Evolutionary conservation across 2,888 invertebrate genomes (phyloP).

Genomic region (Calameuta filiformis): DNA sequence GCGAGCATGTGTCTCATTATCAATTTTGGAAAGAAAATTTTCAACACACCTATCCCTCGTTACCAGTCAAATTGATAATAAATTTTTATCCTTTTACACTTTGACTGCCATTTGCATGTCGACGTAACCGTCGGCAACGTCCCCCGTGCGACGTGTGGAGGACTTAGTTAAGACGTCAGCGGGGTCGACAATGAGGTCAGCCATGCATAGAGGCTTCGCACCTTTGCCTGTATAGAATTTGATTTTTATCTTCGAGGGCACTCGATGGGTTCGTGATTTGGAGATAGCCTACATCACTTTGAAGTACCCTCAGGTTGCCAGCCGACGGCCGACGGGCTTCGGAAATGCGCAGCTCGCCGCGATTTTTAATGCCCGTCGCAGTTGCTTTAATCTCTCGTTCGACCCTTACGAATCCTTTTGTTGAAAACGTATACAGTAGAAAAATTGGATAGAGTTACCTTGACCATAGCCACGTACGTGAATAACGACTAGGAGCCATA

Average conservation of each 20-base stretch:
- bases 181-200: constrained; percentile 59
- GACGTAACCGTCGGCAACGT: not conserved
- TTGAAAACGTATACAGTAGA: not conserved
- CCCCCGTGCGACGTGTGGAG: constrained; percentile 24
- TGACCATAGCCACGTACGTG: not conserved
- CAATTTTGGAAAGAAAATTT: too few species aligned
- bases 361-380: constrained; percentile 15
- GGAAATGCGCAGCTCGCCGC: constrained; percentile 20
- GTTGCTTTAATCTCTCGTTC: not conserved
- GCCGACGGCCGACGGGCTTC: constrained; percentile 42
- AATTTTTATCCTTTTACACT: too few species aligned
- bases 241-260: constrained; percentile 65
- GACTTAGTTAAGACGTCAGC: constrained; percentile 63
- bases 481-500: not conserved
- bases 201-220: constrained; percentile 64
- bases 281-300: constrained; percentile 55
- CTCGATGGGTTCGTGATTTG: constrained; percentile 62
- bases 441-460: not conserved
- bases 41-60: accelerated
- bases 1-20: too few species aligned
- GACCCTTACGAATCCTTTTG: not conserved
- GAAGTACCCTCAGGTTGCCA: constrained; percentile 50
- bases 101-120: not conserved
- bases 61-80: too few species aligned
- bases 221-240: constrained; percentile 57